A percentile compares a stretch with the other conserved stretches of the same genome.
These are phyloP conservation scores for Drosophila kikkawai DNA, from an alignment of 1,140 invertebrate species.

Conservation along the genomic window DNA sequence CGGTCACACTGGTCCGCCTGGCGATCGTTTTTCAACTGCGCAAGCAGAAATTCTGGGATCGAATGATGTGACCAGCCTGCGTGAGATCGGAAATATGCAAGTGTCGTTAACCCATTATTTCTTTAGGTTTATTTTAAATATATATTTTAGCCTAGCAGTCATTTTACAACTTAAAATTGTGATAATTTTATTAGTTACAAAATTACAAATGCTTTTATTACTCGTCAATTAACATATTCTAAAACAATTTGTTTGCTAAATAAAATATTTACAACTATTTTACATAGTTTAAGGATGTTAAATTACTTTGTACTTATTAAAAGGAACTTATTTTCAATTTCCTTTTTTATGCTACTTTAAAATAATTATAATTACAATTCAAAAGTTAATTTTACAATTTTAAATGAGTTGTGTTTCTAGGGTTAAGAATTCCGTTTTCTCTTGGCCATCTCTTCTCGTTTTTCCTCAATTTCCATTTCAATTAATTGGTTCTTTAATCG, in stretches of 20 bases:
- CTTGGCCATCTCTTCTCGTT: constrained; percentile 7
- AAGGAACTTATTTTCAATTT: not conserved
- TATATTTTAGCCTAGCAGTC: not conserved
- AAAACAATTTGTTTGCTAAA: too few species aligned
- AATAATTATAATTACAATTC: not conserved
- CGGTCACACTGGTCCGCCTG: not conserved
- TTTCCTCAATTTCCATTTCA: constrained; percentile 25
- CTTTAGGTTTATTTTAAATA: not conserved
- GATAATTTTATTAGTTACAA: not conserved
- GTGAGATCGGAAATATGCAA: not conserved
- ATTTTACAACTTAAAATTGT: not conserved
- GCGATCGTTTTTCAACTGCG: constrained; percentile 3
- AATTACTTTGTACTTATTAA: not conserved
- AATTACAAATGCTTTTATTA: not conserved
- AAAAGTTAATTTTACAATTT: too few species aligned
- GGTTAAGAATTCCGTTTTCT: constrained; percentile 3
- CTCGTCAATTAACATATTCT: not conserved
- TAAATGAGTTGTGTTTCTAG: not conserved
- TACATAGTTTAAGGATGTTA: not conserved
- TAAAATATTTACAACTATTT: not conserved
- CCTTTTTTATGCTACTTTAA: not conserved
- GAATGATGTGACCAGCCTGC: constrained; percentile 4
- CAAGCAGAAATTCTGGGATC: constrained; percentile 6
- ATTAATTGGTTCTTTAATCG: constrained; percentile 19
- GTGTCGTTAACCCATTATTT: not conserved